A percentile compares a stretch with the other conserved stretches of the same genome.
Evolutionary conservation across 2,797 vertebrate genomes (phyloP).

Genomic region (Thunnus albacares): DNA sequence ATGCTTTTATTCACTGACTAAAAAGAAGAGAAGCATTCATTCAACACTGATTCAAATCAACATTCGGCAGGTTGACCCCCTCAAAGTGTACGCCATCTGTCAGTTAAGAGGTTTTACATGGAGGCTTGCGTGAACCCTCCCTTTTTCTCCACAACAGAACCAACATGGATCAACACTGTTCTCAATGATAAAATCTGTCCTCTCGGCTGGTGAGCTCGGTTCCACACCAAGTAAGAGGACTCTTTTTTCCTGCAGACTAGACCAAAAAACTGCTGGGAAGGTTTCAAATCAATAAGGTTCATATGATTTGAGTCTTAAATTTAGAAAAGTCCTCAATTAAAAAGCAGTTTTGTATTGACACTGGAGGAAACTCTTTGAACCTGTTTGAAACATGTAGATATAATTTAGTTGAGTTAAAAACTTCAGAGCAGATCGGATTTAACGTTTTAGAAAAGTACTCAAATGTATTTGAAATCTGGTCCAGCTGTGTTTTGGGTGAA

Average conservation of each 20-base stretch:
- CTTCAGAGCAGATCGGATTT: conserved; percentile 4
- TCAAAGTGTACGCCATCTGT: conserved; percentile 82
- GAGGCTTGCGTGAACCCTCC: conserved; percentile 48
- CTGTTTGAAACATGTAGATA: conserved; percentile 3
- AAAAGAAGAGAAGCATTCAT: conserved; percentile 99
- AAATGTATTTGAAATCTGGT: conserved; percentile 32
- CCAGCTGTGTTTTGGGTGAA: conserved; percentile 66
- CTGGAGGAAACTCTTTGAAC: not conserved
- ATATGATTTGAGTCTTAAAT: conserved; percentile 6
- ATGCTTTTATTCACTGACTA: conserved; percentile 99
- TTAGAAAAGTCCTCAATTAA: conserved; percentile 6
- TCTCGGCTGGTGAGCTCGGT: conserved; percentile 87
- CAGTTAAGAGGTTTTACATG: conserved; percentile 85
- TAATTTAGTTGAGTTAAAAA: conserved; percentile 1
- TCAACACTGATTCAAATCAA: conserved; percentile 98
- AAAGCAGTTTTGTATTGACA: conserved; percentile 10
- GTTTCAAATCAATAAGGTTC: conserved; percentile 42
- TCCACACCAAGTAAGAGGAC: conserved; percentile 91
- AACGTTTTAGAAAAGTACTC: not conserved
- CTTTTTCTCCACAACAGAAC: conserved; percentile 61
- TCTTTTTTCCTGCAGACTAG: conserved; percentile 78
- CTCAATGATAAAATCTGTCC: conserved; percentile 92
- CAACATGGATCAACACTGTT: conserved; percentile 89
- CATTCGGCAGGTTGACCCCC: conserved; percentile 93
- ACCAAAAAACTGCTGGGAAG: conserved; percentile 63